A percentile compares a stretch with the other conserved stretches of the same genome.
These are phyloP conservation scores for Sinocyclocheilus anophthalmus DNA, from an alignment of 2,113 vertebrate species.

Conservation along the genomic window DNA sequence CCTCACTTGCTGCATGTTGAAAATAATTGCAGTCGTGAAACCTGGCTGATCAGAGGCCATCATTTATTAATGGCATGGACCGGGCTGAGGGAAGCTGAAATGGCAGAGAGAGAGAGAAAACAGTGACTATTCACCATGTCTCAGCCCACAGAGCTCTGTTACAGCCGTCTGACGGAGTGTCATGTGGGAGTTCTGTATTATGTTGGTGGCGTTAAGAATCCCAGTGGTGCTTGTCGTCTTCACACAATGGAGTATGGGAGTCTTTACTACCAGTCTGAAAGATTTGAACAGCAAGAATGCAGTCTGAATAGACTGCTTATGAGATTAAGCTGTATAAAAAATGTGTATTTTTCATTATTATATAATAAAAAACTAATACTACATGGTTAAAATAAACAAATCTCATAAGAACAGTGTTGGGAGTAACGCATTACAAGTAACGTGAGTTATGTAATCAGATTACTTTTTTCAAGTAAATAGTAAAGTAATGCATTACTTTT, in stretches of 20 bases:
- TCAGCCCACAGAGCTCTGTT: slow-evolving; percentile 36
- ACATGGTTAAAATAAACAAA: no score
- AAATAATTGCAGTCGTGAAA: slow-evolving; percentile 64
- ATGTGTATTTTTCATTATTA: background rate
- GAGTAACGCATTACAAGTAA: no score
- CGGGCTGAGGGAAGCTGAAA: slow-evolving; percentile 54
- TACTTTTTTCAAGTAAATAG: no score
- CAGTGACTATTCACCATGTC: slow-evolving; percentile 52
- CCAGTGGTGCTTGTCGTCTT: slow-evolving; percentile 41
- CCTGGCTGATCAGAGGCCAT: slow-evolving; percentile 58
- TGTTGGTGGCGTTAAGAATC: slow-evolving; percentile 11
- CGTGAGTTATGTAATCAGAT: no score
- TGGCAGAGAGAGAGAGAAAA: slow-evolving; percentile 16
- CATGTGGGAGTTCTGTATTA: slow-evolving; percentile 30
- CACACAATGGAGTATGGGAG: slow-evolving; percentile 22
- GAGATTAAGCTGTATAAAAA: background rate
- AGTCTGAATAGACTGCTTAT: background rate
- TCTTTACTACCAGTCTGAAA: background rate
- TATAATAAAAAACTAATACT: background rate
- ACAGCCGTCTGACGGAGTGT: slow-evolving; percentile 1
- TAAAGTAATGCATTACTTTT: no score
- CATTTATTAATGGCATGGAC: slow-evolving; percentile 68
- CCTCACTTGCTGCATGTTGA: slow-evolving; percentile 56
- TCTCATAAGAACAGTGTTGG: no score
- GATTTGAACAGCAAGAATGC: background rate